Evolutionary conservation across 1,140 invertebrate genomes (phyloP).

Genomic region (Acromyrmex charruanus): DNA sequence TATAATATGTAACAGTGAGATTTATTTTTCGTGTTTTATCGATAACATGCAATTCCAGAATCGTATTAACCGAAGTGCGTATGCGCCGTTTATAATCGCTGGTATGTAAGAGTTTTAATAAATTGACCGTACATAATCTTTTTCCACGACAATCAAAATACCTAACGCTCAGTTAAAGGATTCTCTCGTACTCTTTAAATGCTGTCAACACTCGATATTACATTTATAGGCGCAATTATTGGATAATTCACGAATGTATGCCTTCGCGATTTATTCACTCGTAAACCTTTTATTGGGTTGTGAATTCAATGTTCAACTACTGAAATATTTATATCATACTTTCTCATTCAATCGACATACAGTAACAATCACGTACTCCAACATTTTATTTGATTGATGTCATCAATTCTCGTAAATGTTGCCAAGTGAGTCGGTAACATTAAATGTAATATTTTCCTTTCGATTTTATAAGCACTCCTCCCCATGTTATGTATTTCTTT

Average conservation of each 20-base stretch:
- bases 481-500: background rate
- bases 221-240: constrained; percentile 21
- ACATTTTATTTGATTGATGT: constrained; percentile 24
- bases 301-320: constrained; percentile 55
- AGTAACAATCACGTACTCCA: background rate
- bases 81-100: constrained; percentile 15
- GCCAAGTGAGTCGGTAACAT: background rate
- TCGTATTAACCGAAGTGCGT: background rate
- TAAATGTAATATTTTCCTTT: background rate
- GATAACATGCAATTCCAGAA: background rate
- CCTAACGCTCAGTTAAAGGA: constrained; percentile 9
- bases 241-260: constrained; percentile 6
- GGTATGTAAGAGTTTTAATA: constrained; percentile 18
- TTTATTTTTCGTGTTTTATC: background rate
- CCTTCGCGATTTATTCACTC: constrained; percentile 24
- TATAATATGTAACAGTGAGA: background rate
- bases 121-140: constrained; percentile 27
- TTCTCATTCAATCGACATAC: constrained; percentile 15
- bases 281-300: constrained; percentile 46
- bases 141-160: constrained; percentile 40
- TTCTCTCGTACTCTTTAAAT: constrained; percentile 27
- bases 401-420: background rate
- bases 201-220: constrained; percentile 36
- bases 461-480: background rate
- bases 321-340: constrained; percentile 47